phyloP scores from a whole-genome alignment of 2,888 invertebrate species.

The Cataglyphis altisquamis region DNA sequence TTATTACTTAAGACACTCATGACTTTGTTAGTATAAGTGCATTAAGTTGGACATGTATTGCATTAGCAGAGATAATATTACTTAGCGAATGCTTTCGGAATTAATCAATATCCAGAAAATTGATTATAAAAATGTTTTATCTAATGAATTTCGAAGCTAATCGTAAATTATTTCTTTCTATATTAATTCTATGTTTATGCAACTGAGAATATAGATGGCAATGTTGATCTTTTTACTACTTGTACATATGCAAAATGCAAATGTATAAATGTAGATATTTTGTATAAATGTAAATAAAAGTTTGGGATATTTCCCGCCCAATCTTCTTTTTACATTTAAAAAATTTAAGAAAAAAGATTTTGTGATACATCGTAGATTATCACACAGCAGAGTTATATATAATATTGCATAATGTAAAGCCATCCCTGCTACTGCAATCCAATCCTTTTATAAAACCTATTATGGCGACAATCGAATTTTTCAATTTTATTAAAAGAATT shows the following conservation, averaged over 20 bases:
- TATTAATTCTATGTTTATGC: background rate
- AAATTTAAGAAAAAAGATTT: constrained; percentile 9
- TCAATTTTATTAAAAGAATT: background rate
- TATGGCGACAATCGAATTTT: constrained; percentile 7
- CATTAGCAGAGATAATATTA: constrained; percentile 9
- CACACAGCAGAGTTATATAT: background rate
- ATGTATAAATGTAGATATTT: constrained; percentile 1
- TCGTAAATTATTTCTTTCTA: background rate
- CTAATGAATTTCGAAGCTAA: background rate
- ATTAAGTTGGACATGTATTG: constrained; percentile 25
- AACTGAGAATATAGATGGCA: background rate
- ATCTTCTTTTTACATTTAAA: background rate
- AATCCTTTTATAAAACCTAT: background rate
- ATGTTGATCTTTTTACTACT: background rate
- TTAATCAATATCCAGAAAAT: background rate
- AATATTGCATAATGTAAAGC: constrained; percentile 16
- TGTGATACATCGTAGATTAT: background rate
- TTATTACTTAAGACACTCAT: constrained; percentile 67
- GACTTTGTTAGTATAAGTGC: constrained; percentile 23
- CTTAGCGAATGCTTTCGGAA: background rate
- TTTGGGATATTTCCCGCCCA: background rate
- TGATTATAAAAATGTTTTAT: constrained; percentile 4
- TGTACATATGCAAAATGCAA: constrained; percentile 8
- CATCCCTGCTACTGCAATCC: constrained; percentile 12
- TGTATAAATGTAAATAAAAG: background rate